Evolutionary conservation across 2,113 vertebrate species (phyloP), one percentile per base, ranked within the genome.

Genomic region (Furnarius figulus): DNA sequence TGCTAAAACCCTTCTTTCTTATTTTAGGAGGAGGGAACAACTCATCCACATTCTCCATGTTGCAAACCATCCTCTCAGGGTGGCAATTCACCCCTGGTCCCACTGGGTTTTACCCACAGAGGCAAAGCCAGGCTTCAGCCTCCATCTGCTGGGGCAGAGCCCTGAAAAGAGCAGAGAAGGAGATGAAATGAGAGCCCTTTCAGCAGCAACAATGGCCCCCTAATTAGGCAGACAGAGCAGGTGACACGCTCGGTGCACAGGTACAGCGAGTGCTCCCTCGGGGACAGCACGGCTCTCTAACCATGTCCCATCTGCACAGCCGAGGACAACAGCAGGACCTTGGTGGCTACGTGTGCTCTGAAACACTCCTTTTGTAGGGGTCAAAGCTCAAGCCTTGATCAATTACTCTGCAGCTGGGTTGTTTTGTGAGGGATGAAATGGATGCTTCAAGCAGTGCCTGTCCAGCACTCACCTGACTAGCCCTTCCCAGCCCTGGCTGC

Each of bases 151-250:
- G 50, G 49, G 44, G 8, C 30, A 67, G 62, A 73, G 84, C n/a
- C 19, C 58, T 90, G 79, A 79, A 90, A 94, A 88, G 94, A 89
- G 80, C 68, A 72, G 39, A 80, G 74, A 56, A 73, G 20, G 70
- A 70, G 87, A 46, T 84, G 67, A 89, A 95, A 94, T 1, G 19
- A 67, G 70, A 84, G 63, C 52, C 66, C 87, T 87, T 85, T 83
- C 56, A 81, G 40, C 35, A 56, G 56, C 3, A 19, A 93, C 89
- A 91, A 95, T 63, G 61, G 10, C 33, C 28, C 47, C 73, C 6
- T 85, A 66, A 95, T 92, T 46, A 93, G 63, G 19, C 7, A 3
- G 46, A 4, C 9, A 9, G 68, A 94, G 88, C 35, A 1, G 77
- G 76, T 15, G 71, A n/a, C n/a, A 68, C 1, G 9, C 79, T 88